Percentiles rank a stretch among this genome's conserved stretches.
phyloP scores from a whole-genome alignment of 2,888 invertebrate species.

The Danaus chrysippus region DNA sequence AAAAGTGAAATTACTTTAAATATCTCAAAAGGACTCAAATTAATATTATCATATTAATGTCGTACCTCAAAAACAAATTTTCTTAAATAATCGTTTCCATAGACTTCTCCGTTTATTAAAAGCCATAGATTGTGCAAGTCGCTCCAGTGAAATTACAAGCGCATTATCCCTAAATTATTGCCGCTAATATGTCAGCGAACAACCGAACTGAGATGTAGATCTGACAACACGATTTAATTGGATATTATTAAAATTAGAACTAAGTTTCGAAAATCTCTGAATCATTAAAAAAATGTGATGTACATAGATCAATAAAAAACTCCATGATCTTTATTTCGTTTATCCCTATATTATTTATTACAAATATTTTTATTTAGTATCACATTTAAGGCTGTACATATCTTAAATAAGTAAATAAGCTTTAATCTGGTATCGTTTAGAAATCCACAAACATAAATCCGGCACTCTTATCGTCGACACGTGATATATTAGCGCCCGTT shows the following conservation, averaged over 20 bases:
- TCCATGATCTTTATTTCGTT: too few relatives aligned
- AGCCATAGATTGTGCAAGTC: slow-evolving; percentile 70
- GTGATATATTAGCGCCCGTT: slow-evolving; percentile 48
- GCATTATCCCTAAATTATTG: slow-evolving; percentile 74
- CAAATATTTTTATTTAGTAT: too few relatives aligned
- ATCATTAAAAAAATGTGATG: not conserved
- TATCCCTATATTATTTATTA: too few relatives aligned
- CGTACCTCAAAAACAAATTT: slow-evolving; percentile 61
- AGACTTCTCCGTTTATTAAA: slow-evolving; percentile 72
- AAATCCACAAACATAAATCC: slow-evolving; percentile 60
- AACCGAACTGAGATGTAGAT: slow-evolving; percentile 43
- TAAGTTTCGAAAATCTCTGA: slow-evolving; percentile 2
- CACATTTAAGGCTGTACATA: not conserved
- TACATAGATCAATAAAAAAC: too few relatives aligned
- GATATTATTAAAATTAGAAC: slow-evolving; percentile 19
- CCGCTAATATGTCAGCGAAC: slow-evolving; percentile 71
- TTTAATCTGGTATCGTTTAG: slow-evolving; percentile 44
- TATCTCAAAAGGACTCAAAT: slow-evolving; percentile 55
- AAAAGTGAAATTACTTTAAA: too few relatives aligned
- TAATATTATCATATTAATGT: slow-evolving; percentile 50
- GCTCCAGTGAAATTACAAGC: slow-evolving; percentile 65
- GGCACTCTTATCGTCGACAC: slow-evolving; percentile 49
- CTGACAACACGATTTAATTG: slow-evolving; percentile 48
- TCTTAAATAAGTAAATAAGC: slow-evolving; percentile 15
- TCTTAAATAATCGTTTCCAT: slow-evolving; percentile 70